Evolutionary conservation across 2,888 invertebrate genomes (phyloP).

Genomic region (Candidula unifasciata): DNA sequence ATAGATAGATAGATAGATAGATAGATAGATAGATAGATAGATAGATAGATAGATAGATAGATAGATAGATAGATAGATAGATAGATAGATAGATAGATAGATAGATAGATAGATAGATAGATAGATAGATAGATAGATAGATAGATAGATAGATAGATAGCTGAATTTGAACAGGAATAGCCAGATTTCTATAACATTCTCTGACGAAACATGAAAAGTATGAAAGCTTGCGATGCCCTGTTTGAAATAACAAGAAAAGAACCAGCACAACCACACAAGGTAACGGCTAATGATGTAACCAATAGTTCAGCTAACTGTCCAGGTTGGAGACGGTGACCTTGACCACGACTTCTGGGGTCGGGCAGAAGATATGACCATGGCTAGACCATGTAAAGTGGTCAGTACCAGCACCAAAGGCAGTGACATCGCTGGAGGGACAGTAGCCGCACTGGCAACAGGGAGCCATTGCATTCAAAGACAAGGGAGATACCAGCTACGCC

Average conservation of each 20-base stretch:
- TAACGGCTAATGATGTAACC: too few species aligned
- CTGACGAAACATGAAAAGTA: too few species aligned
- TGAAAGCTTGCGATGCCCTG: too few species aligned
- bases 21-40: constrained; percentile 8
- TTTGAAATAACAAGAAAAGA: too few species aligned
- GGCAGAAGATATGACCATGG: constrained; percentile 82
- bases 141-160: constrained; percentile 3
- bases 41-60: constrained; percentile 8
- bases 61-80: constrained; percentile 2
- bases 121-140: constrained; percentile 8
- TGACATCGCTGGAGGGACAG: constrained; percentile 81
- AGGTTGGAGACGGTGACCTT: constrained; percentile 77
- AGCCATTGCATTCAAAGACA: constrained; percentile 66
- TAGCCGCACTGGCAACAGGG: constrained; percentile 82
- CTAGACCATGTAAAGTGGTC: constrained; percentile 79
- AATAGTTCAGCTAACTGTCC: neutral
- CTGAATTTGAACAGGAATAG: neutral
- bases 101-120: constrained; percentile 8
- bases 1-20: constrained; percentile 8
- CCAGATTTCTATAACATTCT: too few species aligned
- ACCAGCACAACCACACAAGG: too few species aligned
- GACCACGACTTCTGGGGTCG: constrained; percentile 83
- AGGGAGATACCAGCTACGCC: constrained; percentile 56
- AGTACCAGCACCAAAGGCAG: neutral
- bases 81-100: constrained; percentile 8